A percentile compares a stretch with the other conserved stretches of the same genome.
phyloP scores from a whole-genome alignment of 2,113 vertebrate genomes.

The Otis tarda region DNA sequence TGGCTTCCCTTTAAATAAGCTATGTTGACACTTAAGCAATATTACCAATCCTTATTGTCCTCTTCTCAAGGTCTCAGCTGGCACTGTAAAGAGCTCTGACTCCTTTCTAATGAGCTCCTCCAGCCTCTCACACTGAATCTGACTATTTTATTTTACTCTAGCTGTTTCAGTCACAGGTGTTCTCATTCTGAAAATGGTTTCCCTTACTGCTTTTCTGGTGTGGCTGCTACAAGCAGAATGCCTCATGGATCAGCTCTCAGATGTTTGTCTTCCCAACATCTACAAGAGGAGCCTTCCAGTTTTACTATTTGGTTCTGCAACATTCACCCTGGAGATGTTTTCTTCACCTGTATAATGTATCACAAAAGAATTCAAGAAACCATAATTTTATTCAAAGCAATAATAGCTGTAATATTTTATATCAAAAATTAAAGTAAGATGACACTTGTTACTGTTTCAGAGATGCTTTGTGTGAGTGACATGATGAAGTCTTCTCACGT shows the following conservation, averaged over 20 bases:
- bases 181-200: background rate
- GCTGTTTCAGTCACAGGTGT: background rate
- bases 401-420: background rate
- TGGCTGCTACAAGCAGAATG: background rate
- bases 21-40: background rate
- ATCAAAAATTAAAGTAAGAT: background rate
- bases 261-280: background rate
- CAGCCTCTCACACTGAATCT: background rate
- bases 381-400: background rate
- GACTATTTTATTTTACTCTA: background rate
- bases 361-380: background rate
- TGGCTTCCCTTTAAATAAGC: background rate
- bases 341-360: background rate
- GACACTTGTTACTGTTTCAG: background rate
- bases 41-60: background rate
- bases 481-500: fast-evolving
- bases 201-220: background rate
- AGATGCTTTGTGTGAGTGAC: fast-evolving
- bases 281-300: background rate
- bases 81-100: background rate
- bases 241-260: background rate
- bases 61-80: background rate
- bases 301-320: background rate
- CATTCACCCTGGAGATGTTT: background rate
- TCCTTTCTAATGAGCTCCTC: background rate